Conservation (phyloP, 1,140 invertebrate genomes). For the Cryptotermes secundus region DNA sequence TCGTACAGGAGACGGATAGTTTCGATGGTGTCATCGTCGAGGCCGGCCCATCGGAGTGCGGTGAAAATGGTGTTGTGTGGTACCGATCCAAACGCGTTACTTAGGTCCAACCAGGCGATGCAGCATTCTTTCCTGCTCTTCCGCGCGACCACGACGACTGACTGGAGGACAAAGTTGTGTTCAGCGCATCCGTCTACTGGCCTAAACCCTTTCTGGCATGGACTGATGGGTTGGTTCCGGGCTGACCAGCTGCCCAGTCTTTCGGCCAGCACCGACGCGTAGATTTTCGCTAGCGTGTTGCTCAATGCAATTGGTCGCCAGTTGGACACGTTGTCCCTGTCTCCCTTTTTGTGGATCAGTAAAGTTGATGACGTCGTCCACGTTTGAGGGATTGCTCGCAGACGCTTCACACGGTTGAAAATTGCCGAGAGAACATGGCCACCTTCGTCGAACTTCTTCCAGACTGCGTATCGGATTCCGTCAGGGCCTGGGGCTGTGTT, state of each 20-base stretch:
- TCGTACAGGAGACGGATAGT: slow-evolving; percentile 30
- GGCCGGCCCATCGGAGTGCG: neutral
- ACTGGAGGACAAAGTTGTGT: slow-evolving; percentile 37
- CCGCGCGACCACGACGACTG: slow-evolving; percentile 24
- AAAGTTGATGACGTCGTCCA: slow-evolving; percentile 38
- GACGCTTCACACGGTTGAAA: neutral
- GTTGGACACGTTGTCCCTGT: slow-evolving; percentile 28
- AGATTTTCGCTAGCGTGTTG: slow-evolving; percentile 35
- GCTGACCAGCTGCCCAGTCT: slow-evolving; percentile 31
- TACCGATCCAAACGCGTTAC: slow-evolving; percentile 29
- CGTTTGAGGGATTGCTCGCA: neutral
- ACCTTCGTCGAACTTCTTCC: neutral
- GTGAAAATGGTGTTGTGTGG: slow-evolving; percentile 30
- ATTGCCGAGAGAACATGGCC: neutral
- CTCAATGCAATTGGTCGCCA: slow-evolving; percentile 35
- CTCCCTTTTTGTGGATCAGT: neutral
- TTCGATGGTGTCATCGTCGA: neutral
- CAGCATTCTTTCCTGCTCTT: neutral
- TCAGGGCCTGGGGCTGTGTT: slow-evolving; percentile 28
- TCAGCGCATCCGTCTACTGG: slow-evolving; percentile 38
- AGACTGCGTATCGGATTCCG: neutral
- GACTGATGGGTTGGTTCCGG: neutral
- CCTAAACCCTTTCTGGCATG: slow-evolving; percentile 37
- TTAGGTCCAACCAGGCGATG: slow-evolving; percentile 30
- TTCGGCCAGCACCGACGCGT: slow-evolving; percentile 23